Percentiles rank a stretch among this genome's conserved stretches.
phyloP scores from a whole-genome alignment of 2,797 vertebrate species.

The Epinephelus malabaricus region DNA sequence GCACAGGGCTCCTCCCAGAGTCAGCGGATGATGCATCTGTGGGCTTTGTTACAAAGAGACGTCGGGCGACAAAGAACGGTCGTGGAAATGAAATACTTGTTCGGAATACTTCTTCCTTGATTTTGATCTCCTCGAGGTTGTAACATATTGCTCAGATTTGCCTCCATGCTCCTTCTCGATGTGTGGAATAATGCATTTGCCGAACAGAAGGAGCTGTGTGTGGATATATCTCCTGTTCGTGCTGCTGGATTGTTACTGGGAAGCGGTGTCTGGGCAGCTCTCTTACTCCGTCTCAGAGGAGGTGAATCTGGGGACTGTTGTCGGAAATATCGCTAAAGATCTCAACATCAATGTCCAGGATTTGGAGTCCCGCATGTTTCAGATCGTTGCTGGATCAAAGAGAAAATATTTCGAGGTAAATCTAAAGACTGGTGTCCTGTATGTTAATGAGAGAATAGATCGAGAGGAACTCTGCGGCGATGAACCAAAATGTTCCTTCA shows the following conservation, averaged over 20 bases:
- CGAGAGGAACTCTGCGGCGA: slow-evolving; percentile 70
- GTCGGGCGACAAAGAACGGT: slow-evolving; percentile 51
- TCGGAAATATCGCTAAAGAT: no score
- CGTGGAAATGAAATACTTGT: not conserved
- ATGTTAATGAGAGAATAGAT: slow-evolving; percentile 62
- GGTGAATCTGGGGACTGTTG: no score
- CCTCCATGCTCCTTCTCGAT: not conserved
- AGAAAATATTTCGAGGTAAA: slow-evolving; percentile 76
- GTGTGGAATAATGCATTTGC: slow-evolving; percentile 72
- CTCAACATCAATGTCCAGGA: slow-evolving; percentile 55
- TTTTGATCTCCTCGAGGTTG: not conserved
- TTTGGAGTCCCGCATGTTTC: slow-evolving; percentile 83
- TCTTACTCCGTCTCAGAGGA: slow-evolving; percentile 89
- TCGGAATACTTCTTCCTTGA: not conserved
- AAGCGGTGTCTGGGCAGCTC: slow-evolving; percentile 58
- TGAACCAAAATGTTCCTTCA: slow-evolving; percentile 68
- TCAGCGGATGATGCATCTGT: slow-evolving; percentile 17
- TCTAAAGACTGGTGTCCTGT: not conserved
- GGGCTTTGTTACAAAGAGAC: slow-evolving; percentile 54
- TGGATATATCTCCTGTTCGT: slow-evolving; percentile 61
- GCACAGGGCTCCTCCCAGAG: slow-evolving; percentile 52
- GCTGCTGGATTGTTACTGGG: slow-evolving; percentile 57
- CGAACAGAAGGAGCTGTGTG: slow-evolving; percentile 57
- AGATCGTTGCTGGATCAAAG: slow-evolving; percentile 83
- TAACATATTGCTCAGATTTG: no score